Evolutionary conservation across 2,113 vertebrate genomes (phyloP).

Genomic region (Tamias sibiricus): DNA sequence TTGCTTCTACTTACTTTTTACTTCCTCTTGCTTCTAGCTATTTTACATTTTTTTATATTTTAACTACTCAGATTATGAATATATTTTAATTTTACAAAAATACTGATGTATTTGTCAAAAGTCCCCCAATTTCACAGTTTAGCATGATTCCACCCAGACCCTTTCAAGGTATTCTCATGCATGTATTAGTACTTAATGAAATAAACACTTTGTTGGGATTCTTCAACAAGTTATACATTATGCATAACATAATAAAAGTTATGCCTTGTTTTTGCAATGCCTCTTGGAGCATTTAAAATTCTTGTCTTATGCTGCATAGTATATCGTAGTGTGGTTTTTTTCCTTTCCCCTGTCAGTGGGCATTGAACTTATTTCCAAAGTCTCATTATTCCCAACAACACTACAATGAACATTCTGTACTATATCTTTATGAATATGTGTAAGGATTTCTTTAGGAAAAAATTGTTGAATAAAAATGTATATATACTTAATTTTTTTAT

Average conservation of each 20-base stretch:
- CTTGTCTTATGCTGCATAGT: background rate
- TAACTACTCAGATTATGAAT: slow-evolving; percentile 15
- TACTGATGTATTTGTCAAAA: background rate
- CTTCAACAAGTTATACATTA: background rate
- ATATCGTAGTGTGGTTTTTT: background rate
- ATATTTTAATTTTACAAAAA: background rate
- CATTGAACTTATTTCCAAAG: background rate
- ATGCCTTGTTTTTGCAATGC: background rate
- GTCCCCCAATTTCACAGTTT: background rate
- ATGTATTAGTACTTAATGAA: background rate
- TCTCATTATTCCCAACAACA: background rate
- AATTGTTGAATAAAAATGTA: background rate
- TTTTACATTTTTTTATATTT: background rate
- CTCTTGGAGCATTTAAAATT: background rate
- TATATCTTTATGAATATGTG: background rate
- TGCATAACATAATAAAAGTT: background rate
- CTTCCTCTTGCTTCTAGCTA: background rate
- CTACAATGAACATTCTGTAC: background rate
- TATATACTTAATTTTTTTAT: background rate
- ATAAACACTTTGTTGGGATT: background rate
- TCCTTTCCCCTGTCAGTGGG: background rate
- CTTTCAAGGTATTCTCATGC: background rate
- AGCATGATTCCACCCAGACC: background rate
- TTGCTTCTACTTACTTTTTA: background rate
- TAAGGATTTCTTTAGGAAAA: background rate